Conservation (phyloP, 2,888 invertebrate species). For the Dryadula phaetusa region DNA sequence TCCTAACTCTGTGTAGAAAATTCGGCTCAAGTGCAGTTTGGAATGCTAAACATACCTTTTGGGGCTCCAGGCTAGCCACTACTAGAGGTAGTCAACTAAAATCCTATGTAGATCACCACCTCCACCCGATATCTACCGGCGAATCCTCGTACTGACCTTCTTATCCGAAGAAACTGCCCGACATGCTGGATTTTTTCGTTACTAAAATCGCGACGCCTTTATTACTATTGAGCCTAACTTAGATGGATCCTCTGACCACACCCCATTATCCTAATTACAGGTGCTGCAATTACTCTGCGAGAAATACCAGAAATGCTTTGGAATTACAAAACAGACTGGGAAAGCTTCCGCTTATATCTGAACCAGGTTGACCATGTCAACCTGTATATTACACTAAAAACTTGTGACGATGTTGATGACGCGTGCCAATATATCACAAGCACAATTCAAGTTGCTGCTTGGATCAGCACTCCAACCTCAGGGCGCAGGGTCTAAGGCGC, state of each 20-base stretch:
- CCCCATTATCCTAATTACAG: too few species aligned
- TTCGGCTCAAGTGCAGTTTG: too few species aligned
- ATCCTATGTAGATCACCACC: not conserved
- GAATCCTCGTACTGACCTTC: not conserved
- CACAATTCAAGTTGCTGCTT: not conserved
- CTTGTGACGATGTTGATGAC: not conserved
- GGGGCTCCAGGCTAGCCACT: conserved; percentile 44
- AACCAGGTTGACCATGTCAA: not conserved
- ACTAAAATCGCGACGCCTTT: not conserved
- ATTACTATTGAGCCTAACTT: too few species aligned
- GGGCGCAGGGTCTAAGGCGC: too few species aligned
- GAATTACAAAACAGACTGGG: not conserved
- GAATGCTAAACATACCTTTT: conserved; percentile 7
- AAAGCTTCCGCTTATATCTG: not conserved
- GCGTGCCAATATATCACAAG: not conserved
- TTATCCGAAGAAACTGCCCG: not conserved
- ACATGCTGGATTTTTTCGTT: not conserved
- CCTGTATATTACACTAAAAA: not conserved
- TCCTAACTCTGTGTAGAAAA: too few species aligned
- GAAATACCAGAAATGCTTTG: not conserved
- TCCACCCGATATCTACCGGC: not conserved
- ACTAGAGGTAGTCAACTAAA: conserved; percentile 27
- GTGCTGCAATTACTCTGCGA: too few species aligned
- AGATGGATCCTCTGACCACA: too few species aligned
- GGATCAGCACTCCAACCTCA: not conserved